phyloP scores from a whole-genome alignment of 1,140 invertebrate species.

The Steinernema khuongi region DNA sequence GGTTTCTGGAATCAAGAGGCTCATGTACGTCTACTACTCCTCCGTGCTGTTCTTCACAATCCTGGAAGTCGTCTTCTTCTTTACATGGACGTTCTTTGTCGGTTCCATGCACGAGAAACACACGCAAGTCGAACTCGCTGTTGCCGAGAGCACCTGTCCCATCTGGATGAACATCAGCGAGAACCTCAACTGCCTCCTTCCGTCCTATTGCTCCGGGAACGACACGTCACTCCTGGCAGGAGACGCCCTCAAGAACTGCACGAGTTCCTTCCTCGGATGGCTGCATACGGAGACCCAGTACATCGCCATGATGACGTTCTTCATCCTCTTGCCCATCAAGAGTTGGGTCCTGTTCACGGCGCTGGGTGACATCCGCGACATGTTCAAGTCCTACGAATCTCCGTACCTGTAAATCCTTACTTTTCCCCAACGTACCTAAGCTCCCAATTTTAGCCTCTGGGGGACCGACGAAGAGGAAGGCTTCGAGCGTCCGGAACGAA shows the following conservation, averaged over 20 bases:
- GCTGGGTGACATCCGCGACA: constrained; percentile 19
- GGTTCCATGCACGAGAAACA: neutral
- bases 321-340: constrained; percentile 41
- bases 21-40: neutral
- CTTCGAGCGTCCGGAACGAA: constrained; percentile 20
- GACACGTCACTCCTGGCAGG: neutral
- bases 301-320: constrained; percentile 37
- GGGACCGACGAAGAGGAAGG: constrained; percentile 32
- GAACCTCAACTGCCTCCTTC: constrained; percentile 19
- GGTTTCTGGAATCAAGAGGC: neutral
- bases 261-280: constrained; percentile 34
- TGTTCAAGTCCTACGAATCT: constrained; percentile 27
- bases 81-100: neutral
- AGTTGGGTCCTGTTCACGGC: constrained; percentile 40
- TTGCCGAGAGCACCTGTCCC: constrained; percentile 6
- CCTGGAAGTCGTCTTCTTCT: neutral
- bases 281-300: constrained; percentile 32
- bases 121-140: neutral
- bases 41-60: neutral
- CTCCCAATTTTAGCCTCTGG: constrained; percentile 19
- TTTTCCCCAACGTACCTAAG: neutral
- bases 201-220: neutral
- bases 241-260: constrained; percentile 12
- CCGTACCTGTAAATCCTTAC: constrained; percentile 33
- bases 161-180: constrained; percentile 24